Base-by-base conservation (phyloP, 2,113 vertebrate species). In the Varanus komodoensis region DNA sequence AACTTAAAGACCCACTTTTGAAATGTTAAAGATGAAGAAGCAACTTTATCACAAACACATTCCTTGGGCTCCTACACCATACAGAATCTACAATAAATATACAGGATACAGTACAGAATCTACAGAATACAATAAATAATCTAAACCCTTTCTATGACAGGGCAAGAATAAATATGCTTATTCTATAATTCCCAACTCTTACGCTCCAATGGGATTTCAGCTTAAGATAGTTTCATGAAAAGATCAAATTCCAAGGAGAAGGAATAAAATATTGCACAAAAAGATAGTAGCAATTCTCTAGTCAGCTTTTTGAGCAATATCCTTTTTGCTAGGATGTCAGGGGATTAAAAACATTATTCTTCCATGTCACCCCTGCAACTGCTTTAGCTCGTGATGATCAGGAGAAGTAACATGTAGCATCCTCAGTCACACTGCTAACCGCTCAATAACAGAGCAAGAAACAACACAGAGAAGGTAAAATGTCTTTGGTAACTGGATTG, bases 41-140 rank as follows among this genome's bases (percentile, higher is more conserved):
- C 48, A 52, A 32, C 11, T 48, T 79, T 11, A 89, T 50, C 44
- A 52, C 32, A 68, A 75, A 44, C 38, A 85, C 0, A 89, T 27
- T 89, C 34, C 79, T 90, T 15, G 9, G n/a, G 19, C 2, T 0
- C 52, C 9, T 34, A 50, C 52, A 68, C 34, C 14, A 3, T 74
- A 14, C 32, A 4, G n/a, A 78, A 90, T 79, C 61, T 84, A 61
- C 4, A 11, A 29, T 21, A 29, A 2, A 84, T 89, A 32, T 91
- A 12, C 78, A 79, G 86, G 92, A 34, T 14, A 81, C 83, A 88
- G 78, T 91, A 88, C 4, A 92, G 38, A 44, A 44, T 44, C 38
- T 44, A 44, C 38, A 44, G 38, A 44, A 44, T 44, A 44, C 38
- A 44, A 44, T 44, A 44, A 44, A 44, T 44, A 44, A 44, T 44